Base-by-base conservation (phyloP, 2,797 vertebrate genomes). In the Semotilus atromaculatus region DNA sequence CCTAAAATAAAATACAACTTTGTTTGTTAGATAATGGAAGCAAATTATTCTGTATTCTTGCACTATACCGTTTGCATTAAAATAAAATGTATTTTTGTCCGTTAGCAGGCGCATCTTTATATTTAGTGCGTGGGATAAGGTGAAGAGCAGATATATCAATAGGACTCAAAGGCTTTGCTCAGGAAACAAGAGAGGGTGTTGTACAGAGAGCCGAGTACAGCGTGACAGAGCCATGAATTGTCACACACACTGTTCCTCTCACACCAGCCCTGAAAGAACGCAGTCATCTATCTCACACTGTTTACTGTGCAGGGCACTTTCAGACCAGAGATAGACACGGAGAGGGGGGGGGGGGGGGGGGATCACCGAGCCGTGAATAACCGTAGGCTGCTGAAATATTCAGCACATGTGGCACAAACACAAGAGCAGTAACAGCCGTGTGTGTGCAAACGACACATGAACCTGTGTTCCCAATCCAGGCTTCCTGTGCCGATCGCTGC, bases 261-360 rank as follows among this genome's bases (percentile, higher is more conserved):
- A 89, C 88, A 83, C 67, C 71, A 77, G 81, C 84, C 85, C 85
- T 85, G 82, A 85, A 86, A 84, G 75, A 86, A 89, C 82, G 84
- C 88, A 85, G 83, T 86, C 88, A 88, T 88, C 87, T 78, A 88
- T 89, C 88, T 88, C 86, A 86, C 82, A 89, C 82, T 85, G 86
- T 88, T 88, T 88, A 89, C 85, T 85, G 88, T 88, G 86, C 81
- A 73, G 86, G 82, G 84, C 76, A 79, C 60, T 79, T 79, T 45
- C 76, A 66, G 76, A 66, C 9, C 16, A 83, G 86, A 89, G 83
- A 89, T 86, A 84, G 88, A 86, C 43, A 16, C 14, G 86, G 18
- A 81, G n/a, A 34, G n/a, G 36, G 34, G 38, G 19, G 64, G n/a
- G 36, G 66, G 36, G 11, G 53, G n/a, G n/a, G n/a, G n/a, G n/a